Conservation (phyloP, 2,888 invertebrate species). For the Folsomia candida region DNA sequence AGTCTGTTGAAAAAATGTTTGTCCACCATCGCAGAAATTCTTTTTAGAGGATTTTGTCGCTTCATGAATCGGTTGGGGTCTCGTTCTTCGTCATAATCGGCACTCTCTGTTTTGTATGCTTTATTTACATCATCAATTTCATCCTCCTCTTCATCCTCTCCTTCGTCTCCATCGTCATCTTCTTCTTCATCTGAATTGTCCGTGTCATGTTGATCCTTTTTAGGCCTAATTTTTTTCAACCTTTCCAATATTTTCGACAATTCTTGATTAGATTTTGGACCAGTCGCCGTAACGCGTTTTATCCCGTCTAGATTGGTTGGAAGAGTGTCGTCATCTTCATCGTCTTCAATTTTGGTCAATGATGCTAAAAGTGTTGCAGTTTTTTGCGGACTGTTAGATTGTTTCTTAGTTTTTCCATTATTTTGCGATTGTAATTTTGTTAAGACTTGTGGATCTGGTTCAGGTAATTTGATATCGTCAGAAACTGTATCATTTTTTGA, state of each 20-base stretch:
- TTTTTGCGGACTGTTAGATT: neutral
- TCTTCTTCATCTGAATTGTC: constrained; percentile 14
- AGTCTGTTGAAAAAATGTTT: neutral
- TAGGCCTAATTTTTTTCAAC: neutral
- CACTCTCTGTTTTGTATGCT: neutral
- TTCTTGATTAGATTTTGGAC: neutral
- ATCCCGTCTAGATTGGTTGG: too few species aligned
- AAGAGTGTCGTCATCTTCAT: neutral
- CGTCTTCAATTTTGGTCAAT: constrained; percentile 20
- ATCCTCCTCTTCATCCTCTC: constrained; percentile 24
- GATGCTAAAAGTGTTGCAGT: neutral
- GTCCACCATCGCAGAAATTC: too few species aligned
- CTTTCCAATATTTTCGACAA: neutral
- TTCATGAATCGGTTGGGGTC: too few species aligned
- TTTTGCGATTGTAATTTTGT: neutral
- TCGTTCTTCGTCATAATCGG: too few species aligned
- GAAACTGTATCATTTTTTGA: neutral
- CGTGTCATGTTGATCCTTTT: constrained; percentile 1
- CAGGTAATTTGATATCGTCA: neutral
- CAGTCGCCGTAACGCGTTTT: neutral
- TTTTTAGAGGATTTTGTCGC: neutral
- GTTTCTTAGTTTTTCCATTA: neutral
- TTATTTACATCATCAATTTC: neutral
- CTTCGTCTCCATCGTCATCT: constrained; percentile 21
- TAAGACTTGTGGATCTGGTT: neutral